Evolutionary conservation across 1,140 invertebrate species (phyloP).

Genomic region (Drosophila nannoptera): DNA sequence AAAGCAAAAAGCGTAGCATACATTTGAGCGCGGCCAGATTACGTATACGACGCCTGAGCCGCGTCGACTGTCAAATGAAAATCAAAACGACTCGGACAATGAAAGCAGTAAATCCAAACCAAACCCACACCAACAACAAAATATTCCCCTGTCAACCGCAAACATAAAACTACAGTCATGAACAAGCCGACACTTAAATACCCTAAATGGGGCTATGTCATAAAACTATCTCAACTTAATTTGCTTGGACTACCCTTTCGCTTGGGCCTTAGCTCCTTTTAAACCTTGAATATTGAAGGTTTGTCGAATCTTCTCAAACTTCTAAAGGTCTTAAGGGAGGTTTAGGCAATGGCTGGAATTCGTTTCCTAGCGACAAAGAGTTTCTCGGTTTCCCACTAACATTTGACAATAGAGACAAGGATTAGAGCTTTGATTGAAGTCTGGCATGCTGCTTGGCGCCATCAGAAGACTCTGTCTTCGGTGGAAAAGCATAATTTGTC

Average conservation of each 20-base stretch:
- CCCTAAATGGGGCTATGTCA: not conserved
- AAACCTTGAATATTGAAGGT: no score
- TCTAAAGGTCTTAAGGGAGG: no score
- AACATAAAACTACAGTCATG: slow-evolving; percentile 3
- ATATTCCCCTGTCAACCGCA: slow-evolving; percentile 54
- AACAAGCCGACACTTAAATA: slow-evolving; percentile 13
- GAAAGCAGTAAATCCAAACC: slow-evolving; percentile 12
- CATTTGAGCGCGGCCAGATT: slow-evolving; percentile 25
- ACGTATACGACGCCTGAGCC: slow-evolving; percentile 31
- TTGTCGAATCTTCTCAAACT: no score
- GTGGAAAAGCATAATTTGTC: slow-evolving; percentile 40
- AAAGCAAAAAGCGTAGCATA: slow-evolving; percentile 43
- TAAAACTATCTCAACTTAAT: no score
- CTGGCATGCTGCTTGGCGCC: not conserved
- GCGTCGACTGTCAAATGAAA: slow-evolving; percentile 43
- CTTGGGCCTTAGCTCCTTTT: no score
- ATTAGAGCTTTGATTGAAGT: no score
- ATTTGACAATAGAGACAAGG: no score
- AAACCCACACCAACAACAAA: slow-evolving; percentile 21
- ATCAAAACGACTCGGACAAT: slow-evolving; percentile 43
- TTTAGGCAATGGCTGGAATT: no score
- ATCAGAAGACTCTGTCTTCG: not conserved
- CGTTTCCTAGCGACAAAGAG: no score
- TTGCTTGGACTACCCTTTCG: no score
- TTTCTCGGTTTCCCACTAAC: no score